Base-by-base conservation (phyloP, 2,888 invertebrate species). In the Melanargia galathea region DNA sequence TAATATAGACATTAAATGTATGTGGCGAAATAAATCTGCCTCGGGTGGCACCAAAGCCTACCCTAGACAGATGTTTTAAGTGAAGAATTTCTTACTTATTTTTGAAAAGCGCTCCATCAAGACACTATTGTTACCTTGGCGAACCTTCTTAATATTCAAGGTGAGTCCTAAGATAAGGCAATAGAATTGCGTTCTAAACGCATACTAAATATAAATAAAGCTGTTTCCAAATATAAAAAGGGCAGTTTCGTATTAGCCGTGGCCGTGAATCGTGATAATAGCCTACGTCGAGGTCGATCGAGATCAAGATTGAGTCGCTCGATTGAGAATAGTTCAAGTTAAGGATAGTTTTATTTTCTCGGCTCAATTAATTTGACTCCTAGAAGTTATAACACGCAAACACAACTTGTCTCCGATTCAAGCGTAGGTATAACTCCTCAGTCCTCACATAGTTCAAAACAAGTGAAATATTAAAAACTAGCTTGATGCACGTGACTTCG, bases 201-300 rank as follows among this genome's bases (percentile, higher is more conserved):
- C 8, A 16, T 4, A 16, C n/a, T 16, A 18, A 16, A 1, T 18
- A 38, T 13, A 2, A 40, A 43, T 18, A 18, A 43, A 43, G 8
- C 43, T 16, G 43, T 16, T 40, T n/a, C 38, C 16, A 40, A 16
- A 16, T n/a, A n/a, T 13, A 6, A 20, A 5, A 18, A 13, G 16
- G 33, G 18, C 18, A 51, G 49, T 51, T 33, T 51, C 18, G 18
- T 51, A 18, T 33, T 51, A 51, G 6, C 49, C 16, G 7, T 51
- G 16, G 33, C 51, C 33, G 4, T 51, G 30, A 33, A 10, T 13
- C 22, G 13, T 46, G 43, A 43, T 46, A 13, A 45, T 18, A 16
- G 7, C 43, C 18, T 2, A 16, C 18, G 49, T 16, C 26, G 26
- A 49, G 49, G 49, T 22, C 51, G n/a, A n/a, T n/a, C n/a, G n/a